Conservation (phyloP, 2,113 vertebrate species). For the Donacobius atricapilla region DNA sequence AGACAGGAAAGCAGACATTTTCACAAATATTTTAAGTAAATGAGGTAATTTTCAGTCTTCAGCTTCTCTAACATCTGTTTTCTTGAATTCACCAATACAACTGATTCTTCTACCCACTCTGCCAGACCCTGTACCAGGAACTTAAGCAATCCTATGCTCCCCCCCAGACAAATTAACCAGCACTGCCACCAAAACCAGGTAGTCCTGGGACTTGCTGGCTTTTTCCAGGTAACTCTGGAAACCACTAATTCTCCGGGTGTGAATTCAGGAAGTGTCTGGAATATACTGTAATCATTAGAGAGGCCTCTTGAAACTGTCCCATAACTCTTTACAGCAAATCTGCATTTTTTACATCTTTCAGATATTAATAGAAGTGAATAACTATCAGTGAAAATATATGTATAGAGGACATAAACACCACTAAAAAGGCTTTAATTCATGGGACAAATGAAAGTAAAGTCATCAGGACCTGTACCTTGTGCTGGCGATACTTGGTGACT, state of each 20-base stretch:
- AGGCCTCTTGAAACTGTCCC: conserved; percentile 20
- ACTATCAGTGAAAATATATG: not conserved
- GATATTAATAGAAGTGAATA: conserved; percentile 6
- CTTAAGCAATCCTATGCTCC: not conserved
- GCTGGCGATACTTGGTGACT: conserved; percentile 94
- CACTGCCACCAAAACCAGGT: not conserved
- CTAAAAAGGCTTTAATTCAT: conserved; percentile 3
- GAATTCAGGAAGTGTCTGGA: not conserved
- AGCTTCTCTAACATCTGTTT: not conserved
- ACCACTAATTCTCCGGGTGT: fast-evolving
- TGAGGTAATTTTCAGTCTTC: not conserved
- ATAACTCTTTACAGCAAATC: not conserved
- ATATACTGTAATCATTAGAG: not conserved
- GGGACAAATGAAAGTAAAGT: conserved; percentile 49
- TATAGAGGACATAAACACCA: not conserved
- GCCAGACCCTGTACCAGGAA: not conserved
- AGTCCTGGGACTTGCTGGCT: fast-evolving
- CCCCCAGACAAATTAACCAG: not conserved
- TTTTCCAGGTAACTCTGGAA: not conserved
- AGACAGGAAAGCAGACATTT: not conserved
- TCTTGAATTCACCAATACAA: not conserved
- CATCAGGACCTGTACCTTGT: conserved; percentile 87
- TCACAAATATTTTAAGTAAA: not conserved
- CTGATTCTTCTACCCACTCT: not conserved
- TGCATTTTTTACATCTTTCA: not conserved